Evolutionary conservation across 2,888 invertebrate genomes (phyloP).

Genomic region (Arge pagana): DNA sequence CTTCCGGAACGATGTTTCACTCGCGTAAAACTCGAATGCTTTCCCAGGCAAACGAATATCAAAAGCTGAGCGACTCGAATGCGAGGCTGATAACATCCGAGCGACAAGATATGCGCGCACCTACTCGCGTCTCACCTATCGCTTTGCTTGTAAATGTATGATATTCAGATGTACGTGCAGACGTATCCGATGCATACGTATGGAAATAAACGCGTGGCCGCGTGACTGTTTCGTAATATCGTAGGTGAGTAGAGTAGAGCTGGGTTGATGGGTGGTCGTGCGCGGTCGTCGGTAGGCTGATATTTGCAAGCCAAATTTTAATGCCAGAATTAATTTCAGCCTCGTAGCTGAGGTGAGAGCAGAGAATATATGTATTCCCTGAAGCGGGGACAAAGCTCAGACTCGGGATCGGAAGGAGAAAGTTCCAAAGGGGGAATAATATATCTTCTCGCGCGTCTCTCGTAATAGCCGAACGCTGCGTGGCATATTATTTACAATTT

Average conservation of each 20-base stretch:
- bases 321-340: constrained; percentile 59
- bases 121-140: too few species aligned
- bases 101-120: too few species aligned
- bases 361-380: not conserved
- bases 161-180: too few species aligned
- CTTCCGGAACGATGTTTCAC: too few species aligned
- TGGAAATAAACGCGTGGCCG: not conserved
- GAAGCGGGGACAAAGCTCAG: constrained; percentile 14
- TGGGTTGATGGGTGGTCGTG: constrained; percentile 30
- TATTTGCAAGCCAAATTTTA: constrained; percentile 60
- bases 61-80: too few species aligned
- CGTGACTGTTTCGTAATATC: not conserved
- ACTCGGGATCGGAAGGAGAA: constrained; percentile 30
- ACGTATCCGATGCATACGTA: too few species aligned
- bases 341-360: constrained; percentile 38
- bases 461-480: too few species aligned
- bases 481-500: too few species aligned
- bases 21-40: too few species aligned
- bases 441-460: constrained; percentile 8
- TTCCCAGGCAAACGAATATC: too few species aligned
- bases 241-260: not conserved
- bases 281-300: constrained; percentile 51
- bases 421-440: not conserved
- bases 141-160: too few species aligned
- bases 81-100: too few species aligned